Percentiles rank a stretch among this genome's conserved stretches.
Evolutionary conservation across 2,888 invertebrate genomes (phyloP).

Genomic region (Microchrysa polita): DNA sequence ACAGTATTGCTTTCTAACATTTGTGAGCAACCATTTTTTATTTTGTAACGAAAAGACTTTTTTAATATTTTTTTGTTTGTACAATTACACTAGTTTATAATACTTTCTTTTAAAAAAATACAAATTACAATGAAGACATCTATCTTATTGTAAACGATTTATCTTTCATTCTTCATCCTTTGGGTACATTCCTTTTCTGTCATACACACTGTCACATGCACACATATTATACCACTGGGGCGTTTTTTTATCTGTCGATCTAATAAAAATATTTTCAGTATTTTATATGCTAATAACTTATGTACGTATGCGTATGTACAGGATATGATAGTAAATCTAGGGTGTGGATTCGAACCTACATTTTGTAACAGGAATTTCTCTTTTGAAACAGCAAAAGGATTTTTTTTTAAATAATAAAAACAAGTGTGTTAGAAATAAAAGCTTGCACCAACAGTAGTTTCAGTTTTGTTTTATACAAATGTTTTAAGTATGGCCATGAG

Average conservation of each 20-base stretch:
- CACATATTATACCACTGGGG: not conserved
- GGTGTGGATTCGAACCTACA: slow-evolving; percentile 10
- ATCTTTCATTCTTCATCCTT: not conserved
- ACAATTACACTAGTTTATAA: not conserved
- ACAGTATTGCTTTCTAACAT: not conserved
- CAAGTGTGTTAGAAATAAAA: slow-evolving; percentile 27
- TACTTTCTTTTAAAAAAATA: not conserved
- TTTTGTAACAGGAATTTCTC: slow-evolving; percentile 32
- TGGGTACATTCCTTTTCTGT: not conserved
- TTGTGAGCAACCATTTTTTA: not conserved
- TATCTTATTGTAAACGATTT: not conserved
- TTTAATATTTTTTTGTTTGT: not conserved
- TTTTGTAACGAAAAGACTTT: not conserved
- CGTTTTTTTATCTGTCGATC: too few relatives aligned
- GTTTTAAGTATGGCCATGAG: too few relatives aligned
- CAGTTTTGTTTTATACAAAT: too few relatives aligned
- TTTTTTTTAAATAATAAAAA: slow-evolving; percentile 9
- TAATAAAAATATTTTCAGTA: too few relatives aligned
- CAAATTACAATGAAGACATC: not conserved
- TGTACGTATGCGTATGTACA: slow-evolving; percentile 4
- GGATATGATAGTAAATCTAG: not conserved
- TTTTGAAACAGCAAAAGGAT: slow-evolving; percentile 3
- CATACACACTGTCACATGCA: not conserved
- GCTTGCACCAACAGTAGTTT: slow-evolving; percentile 25
- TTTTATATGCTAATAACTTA: too few relatives aligned